A percentile compares a stretch with the other conserved stretches of the same genome.
Conservation (phyloP, 2,797 vertebrate genomes). For the Pogonophryne albipinna region DNA sequence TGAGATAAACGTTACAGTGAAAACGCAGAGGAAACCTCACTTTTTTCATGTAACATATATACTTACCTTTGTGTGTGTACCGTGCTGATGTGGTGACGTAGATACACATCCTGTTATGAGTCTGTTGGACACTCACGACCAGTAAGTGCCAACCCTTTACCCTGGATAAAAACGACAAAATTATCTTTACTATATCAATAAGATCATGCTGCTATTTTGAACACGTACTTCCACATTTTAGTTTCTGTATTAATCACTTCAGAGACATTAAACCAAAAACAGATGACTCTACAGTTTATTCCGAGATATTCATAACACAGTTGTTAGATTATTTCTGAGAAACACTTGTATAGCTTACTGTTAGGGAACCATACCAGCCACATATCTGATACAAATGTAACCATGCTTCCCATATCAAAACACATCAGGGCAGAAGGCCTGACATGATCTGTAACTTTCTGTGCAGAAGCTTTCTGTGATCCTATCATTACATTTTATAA, state of each 20-base stretch:
- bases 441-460: neutral
- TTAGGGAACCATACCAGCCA: neutral
- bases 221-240: neutral
- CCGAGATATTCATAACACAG: neutral
- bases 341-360: neutral
- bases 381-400: no score
- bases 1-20: constrained; percentile 14
- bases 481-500: constrained; percentile 46
- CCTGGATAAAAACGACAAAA: constrained; percentile 22
- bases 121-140: constrained; percentile 36
- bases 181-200: constrained; percentile 3
- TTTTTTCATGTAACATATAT: constrained; percentile 64
- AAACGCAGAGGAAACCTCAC: constrained; percentile 40
- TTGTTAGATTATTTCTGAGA: neutral
- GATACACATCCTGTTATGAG: constrained; percentile 70
- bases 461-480: constrained; percentile 1
- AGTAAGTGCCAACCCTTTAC: constrained; percentile 25
- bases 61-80: constrained; percentile 14
- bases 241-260: constrained; percentile 42
- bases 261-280: neutral
- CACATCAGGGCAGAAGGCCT: neutral
- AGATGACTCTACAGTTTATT: constrained; percentile 6
- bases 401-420: neutral
- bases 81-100: constrained; percentile 38
- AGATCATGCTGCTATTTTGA: constrained; percentile 11